Evolutionary conservation across 2,113 vertebrate genomes (phyloP).

Genomic region (Malaclemys terrapin): DNA sequence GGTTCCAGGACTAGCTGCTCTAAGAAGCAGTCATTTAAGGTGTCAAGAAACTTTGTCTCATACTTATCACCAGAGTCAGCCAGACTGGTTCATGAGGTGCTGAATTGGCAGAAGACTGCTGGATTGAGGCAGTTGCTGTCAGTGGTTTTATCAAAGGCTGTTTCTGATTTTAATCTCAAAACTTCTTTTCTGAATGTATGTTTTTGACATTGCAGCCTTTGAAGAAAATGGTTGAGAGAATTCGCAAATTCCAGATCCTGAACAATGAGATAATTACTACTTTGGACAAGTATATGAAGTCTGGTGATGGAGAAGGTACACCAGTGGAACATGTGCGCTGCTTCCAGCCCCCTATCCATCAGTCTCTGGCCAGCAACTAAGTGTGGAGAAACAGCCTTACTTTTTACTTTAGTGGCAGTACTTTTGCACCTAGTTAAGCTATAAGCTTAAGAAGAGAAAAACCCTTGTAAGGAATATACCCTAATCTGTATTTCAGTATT

Average conservation of each 20-base stretch:
- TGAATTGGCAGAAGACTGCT: not conserved
- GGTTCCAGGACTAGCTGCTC: too few relatives aligned
- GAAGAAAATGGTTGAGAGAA: slow-evolving; percentile 99
- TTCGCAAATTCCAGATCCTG: slow-evolving; percentile 96
- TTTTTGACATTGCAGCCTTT: slow-evolving; percentile 83
- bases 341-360: slow-evolving; percentile 98
- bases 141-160: not conserved
- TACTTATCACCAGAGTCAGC: too few relatives aligned
- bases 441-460: not conserved
- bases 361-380: slow-evolving; percentile 96
- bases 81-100: not conserved
- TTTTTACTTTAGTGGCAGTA: not conserved
- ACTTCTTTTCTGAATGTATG: not conserved
- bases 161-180: not conserved
- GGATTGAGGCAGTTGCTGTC: not conserved
- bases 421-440: not conserved
- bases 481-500: slow-evolving; percentile 47
- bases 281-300: slow-evolving; percentile 97
- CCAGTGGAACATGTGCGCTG: slow-evolving; percentile 97
- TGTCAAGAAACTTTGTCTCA: too few relatives aligned
- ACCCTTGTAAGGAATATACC: slow-evolving; percentile 29
- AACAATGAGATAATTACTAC: slow-evolving; percentile 96
- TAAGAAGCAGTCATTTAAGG: too few relatives aligned
- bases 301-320: slow-evolving; percentile 93
- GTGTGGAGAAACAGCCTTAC: not conserved